Evolutionary conservation across 2,113 vertebrate genomes (phyloP).

Genomic region (Phasianus colchicus): DNA sequence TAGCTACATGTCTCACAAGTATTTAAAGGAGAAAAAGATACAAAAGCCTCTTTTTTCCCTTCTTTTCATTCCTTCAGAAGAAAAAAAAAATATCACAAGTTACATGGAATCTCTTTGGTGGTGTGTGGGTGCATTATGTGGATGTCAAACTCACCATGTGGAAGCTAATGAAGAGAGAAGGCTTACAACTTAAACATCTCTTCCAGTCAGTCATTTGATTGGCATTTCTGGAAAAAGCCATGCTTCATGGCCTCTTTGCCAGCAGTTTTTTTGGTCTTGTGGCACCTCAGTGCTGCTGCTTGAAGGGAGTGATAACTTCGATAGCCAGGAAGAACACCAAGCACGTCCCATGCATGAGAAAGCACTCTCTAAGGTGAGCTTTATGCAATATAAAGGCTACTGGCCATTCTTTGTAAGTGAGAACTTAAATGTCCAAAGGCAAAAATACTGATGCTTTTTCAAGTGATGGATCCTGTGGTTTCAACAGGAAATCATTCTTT

Average conservation of each 20-base stretch:
- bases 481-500: not conserved
- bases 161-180: not conserved
- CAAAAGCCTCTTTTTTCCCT: not conserved
- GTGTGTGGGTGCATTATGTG: not conserved
- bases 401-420: not conserved
- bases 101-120: not conserved
- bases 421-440: not conserved
- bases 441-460: not conserved
- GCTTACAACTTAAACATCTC: not conserved
- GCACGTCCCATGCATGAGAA: not conserved
- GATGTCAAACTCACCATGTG: not conserved
- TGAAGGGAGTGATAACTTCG: not conserved
- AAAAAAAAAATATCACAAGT: not conserved
- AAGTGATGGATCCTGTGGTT: not conserved
- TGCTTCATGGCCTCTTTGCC: not conserved
- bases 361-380: not conserved
- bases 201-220: not conserved
- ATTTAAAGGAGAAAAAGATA: slow-evolving; percentile 22
- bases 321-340: not conserved
- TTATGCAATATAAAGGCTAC: not conserved
- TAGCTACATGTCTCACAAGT: slow-evolving; percentile 10
- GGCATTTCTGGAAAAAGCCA: not conserved
- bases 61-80: not conserved
- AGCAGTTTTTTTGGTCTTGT: not conserved
- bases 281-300: not conserved